phyloP scores from a whole-genome alignment of 2,888 invertebrate genomes.

The Conops quadrifasciatus region DNA sequence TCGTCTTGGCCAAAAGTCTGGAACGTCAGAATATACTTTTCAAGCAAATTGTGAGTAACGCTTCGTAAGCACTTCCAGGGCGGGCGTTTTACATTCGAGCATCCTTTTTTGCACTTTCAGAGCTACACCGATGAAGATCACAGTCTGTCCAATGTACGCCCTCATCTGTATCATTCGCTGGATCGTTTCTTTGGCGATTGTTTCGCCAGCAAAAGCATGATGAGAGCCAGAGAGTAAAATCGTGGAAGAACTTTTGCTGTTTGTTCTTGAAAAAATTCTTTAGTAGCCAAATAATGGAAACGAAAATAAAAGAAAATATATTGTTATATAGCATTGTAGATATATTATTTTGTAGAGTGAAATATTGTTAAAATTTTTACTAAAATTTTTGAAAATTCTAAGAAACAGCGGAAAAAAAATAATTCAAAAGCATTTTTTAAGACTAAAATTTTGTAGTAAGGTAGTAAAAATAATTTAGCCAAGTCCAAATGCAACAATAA shows the following conservation, averaged over 20 bases:
- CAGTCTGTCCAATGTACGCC: slow-evolving; percentile 80
- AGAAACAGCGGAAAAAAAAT: background rate
- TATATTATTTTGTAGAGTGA: no score
- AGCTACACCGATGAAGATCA: slow-evolving; percentile 96
- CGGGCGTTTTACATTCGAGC: no score
- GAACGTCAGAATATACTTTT: slow-evolving; percentile 88
- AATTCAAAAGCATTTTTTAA: slow-evolving; percentile 2
- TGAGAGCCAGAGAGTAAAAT: slow-evolving; percentile 47
- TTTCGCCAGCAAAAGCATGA: slow-evolving; percentile 57
- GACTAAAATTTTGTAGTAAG: slow-evolving; percentile 1
- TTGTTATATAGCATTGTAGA: background rate
- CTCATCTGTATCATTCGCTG: slow-evolving; percentile 88
- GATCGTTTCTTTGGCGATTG: slow-evolving; percentile 78
- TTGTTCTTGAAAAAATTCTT: no score
- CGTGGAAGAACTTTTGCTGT: background rate
- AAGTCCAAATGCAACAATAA: slow-evolving; percentile 35
- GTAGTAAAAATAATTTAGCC: background rate
- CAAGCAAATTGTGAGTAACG: slow-evolving; percentile 81
- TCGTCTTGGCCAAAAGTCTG: slow-evolving; percentile 87
- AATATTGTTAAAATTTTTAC: background rate
- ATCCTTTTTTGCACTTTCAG: slow-evolving; percentile 66
- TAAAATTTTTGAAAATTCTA: background rate
- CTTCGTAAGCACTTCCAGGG: background rate
- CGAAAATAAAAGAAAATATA: slow-evolving; percentile 17
- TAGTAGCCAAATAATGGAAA: background rate